A percentile compares a stretch with the other conserved stretches of the same genome.
These are phyloP conservation scores for Hemicordylus capensis DNA, from an alignment of 2,113 vertebrate species.

Conservation along the genomic window DNA sequence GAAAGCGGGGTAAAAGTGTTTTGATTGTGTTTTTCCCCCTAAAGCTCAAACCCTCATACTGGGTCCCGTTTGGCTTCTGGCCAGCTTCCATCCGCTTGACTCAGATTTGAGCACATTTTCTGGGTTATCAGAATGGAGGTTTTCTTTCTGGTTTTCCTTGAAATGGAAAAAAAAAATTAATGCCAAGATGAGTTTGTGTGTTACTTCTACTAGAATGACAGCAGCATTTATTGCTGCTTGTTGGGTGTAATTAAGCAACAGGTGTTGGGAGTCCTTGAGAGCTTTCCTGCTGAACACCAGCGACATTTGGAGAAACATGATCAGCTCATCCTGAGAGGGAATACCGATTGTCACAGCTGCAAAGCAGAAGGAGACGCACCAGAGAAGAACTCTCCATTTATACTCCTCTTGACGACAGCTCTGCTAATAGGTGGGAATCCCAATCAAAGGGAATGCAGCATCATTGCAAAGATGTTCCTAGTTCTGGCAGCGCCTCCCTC, in stretches of 20 bases:
- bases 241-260: accelerated
- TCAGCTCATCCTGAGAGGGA: neutral
- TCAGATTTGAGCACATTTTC: neutral
- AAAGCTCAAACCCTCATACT: no score
- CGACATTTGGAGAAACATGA: neutral
- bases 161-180: neutral
- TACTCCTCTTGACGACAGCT: neutral
- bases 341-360: neutral
- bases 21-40: no score
- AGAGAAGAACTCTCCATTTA: accelerated
- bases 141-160: neutral
- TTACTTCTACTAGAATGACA: neutral
- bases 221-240: accelerated
- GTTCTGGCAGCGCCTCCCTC: neutral
- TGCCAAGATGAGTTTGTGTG: neutral
- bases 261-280: neutral
- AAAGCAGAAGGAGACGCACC: neutral
- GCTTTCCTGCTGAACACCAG: no score
- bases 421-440: neutral
- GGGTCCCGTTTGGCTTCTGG: no score
- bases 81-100: neutral
- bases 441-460: neutral
- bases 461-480: neutral
- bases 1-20: no score
- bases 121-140: neutral